Percentiles rank a stretch among this genome's conserved stretches.
Evolutionary conservation across 1,140 invertebrate species (phyloP).

Genomic region (Rhopalosiphum maidis): DNA sequence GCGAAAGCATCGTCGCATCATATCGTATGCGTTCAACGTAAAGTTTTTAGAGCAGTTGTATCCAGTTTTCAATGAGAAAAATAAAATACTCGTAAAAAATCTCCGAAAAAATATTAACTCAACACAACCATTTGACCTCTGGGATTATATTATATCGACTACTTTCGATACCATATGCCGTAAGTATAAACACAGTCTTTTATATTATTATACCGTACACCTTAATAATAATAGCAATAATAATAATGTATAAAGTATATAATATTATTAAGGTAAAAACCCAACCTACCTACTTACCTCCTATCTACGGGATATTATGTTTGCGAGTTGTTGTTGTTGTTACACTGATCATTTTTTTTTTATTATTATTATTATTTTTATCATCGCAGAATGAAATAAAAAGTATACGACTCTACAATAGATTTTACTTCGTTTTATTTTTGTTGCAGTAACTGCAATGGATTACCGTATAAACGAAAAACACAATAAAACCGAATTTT

Average conservation of each 20-base stretch:
- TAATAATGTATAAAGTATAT: neutral
- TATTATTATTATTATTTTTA: constrained; percentile 20
- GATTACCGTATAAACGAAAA: constrained; percentile 30
- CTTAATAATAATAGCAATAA: neutral
- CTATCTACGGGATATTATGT: neutral
- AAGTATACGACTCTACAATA: constrained; percentile 7
- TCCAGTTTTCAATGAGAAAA: constrained; percentile 77
- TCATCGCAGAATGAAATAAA: neutral
- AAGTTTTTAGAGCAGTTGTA: constrained; percentile 81
- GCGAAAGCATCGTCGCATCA: constrained; percentile 69
- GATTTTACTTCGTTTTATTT: neutral
- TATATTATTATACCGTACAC: neutral
- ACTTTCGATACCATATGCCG: constrained; percentile 85
- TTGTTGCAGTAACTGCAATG: constrained; percentile 22
- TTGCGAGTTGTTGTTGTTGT: neutral
- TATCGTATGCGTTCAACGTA: constrained; percentile 84
- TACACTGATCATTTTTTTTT: neutral
- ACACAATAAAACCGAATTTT: constrained; percentile 48
- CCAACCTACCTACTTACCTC: too few relatives aligned
- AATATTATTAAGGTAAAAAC: neutral
- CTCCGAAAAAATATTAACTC: constrained; percentile 59
- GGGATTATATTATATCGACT: constrained; percentile 70
- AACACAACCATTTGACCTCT: constrained; percentile 59
- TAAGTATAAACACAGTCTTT: constrained; percentile 62
- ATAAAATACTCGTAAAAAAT: constrained; percentile 66